Conservation (phyloP, 2,888 invertebrate genomes). For the Melanophora roralis region DNA sequence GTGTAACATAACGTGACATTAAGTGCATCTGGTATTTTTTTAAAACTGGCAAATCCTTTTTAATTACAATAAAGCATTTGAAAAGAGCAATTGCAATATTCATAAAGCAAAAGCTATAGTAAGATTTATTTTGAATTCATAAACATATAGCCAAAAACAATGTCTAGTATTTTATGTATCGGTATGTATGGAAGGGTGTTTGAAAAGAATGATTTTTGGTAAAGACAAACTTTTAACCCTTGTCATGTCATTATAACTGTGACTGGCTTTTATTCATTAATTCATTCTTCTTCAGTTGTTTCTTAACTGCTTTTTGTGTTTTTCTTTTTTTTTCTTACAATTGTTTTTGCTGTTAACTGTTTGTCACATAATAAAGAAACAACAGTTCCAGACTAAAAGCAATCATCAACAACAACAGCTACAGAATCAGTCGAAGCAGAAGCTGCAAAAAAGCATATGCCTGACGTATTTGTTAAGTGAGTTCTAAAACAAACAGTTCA, state of each 20-base stretch:
- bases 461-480: constrained; percentile 56
- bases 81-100: not conserved
- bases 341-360: not conserved
- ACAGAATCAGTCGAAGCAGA: not conserved
- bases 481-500: constrained; percentile 56
- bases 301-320: constrained; percentile 28
- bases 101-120: too few relatives aligned
- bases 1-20: constrained; percentile 1
- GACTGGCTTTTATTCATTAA: constrained; percentile 32
- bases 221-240: constrained; percentile 32
- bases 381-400: constrained; percentile 36
- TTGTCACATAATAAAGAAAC: constrained; percentile 46
- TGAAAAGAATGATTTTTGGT: not conserved
- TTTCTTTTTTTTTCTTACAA: not conserved
- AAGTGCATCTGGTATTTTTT: constrained; percentile 7
- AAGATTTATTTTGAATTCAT: too few relatives aligned
- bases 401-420: not conserved
- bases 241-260: constrained; percentile 52
- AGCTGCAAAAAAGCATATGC: constrained; percentile 16
- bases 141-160: not conserved
- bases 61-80: not conserved
- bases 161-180: not conserved
- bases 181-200: not conserved
- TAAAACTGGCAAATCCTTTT: not conserved
- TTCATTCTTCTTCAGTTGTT: not conserved